These are phyloP conservation scores for Tachysurus vachellii DNA, from an alignment of 2,113 vertebrate genomes.

Conservation along the genomic window DNA sequence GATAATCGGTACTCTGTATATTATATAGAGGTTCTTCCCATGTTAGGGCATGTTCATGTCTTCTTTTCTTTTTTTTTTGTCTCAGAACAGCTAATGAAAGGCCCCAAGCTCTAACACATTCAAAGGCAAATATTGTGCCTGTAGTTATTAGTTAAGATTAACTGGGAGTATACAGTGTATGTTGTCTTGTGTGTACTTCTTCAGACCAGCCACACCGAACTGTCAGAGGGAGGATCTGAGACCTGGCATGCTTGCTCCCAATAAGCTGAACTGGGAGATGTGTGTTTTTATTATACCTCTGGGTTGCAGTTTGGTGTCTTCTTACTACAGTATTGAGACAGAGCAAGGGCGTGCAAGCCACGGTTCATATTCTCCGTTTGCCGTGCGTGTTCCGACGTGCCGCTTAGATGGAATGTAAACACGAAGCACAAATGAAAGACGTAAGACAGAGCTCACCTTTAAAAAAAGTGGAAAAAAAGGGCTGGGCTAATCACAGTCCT, in stretches of 20 bases:
- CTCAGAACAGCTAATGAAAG: background rate
- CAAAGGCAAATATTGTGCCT: background rate
- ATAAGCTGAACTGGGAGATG: background rate
- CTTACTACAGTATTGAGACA: constrained; percentile 18
- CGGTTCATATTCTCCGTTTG: constrained; percentile 3
- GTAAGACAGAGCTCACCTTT: background rate
- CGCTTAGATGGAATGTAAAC: constrained; percentile 52
- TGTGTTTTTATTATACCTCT: background rate
- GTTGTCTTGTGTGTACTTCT: background rate
- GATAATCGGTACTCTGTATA: background rate
- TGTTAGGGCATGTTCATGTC: constrained; percentile 29
- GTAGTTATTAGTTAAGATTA: background rate
- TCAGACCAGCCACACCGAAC: background rate
- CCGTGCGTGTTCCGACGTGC: constrained; percentile 41
- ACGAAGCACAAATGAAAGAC: constrained; percentile 9
- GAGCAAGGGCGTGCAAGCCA: background rate
- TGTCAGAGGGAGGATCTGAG: constrained; percentile 3
- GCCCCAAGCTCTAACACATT: background rate
- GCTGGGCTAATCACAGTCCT: constrained; percentile 3
- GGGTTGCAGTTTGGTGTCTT: background rate
- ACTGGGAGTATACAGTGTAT: background rate
- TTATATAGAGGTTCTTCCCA: background rate
- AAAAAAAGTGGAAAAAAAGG: background rate
- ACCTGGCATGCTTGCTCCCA: background rate
- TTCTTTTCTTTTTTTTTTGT: background rate